Conservation (phyloP, 2,797 vertebrate species). For the Buceros bicornis region DNA sequence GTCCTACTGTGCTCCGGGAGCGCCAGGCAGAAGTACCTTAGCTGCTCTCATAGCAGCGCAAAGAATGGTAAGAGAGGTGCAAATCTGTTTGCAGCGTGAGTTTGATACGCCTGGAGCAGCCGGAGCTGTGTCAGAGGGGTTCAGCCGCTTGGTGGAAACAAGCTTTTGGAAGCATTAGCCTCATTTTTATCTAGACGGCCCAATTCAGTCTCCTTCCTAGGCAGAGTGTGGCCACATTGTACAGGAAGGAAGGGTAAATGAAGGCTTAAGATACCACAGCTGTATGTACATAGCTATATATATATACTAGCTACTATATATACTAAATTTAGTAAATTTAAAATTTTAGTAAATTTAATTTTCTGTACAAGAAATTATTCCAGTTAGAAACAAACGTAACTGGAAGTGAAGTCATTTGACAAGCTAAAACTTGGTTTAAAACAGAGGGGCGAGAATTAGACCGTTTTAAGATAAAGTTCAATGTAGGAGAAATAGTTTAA, state of each 20-base stretch:
- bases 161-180: not conserved
- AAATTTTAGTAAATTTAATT: not conserved
- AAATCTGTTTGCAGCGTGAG: not conserved
- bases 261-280: not conserved
- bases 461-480: constrained; percentile 29
- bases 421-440: not conserved
- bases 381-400: not conserved
- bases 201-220: not conserved
- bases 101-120: not conserved
- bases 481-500: constrained; percentile 17
- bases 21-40: constrained; percentile 93
- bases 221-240: not conserved
- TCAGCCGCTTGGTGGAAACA: not conserved
- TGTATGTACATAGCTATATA: not conserved
- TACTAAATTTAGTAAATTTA: too few species aligned
- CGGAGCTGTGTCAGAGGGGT: not conserved
- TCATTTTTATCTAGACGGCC: not conserved
- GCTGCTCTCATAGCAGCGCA: constrained; percentile 95
- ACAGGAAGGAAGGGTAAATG: not conserved
- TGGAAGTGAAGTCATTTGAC: not conserved
- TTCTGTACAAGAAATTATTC: not conserved
- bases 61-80: constrained; percentile 88
- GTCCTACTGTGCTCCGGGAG: constrained; percentile 93
- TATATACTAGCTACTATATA: too few species aligned
- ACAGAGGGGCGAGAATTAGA: not conserved